Evolutionary conservation across 1,140 invertebrate genomes (phyloP), one percentile per base, ranked within the genome.

Genomic region (Drosophila kanapiae): DNA sequence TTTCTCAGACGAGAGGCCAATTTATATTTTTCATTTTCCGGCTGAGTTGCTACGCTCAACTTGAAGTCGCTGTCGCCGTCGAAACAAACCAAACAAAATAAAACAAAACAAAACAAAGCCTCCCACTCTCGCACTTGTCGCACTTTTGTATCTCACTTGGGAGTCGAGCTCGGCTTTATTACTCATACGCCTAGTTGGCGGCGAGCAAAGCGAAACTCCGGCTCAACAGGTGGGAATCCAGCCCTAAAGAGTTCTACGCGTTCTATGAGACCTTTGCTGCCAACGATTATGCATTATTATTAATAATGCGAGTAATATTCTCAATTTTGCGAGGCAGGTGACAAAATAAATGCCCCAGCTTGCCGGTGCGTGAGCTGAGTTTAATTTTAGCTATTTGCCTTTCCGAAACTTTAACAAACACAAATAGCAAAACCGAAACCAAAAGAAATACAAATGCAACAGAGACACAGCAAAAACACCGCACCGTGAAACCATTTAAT

Each of bases 11-110:
- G 64, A 58, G 75, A 64, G 75, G 78, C 87, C 90, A 91, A 91
- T 91, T 91, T 91, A 91, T 91, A 91, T 91, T 91, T 91, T 91
- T 91, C 85, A 91, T 91, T 91, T 91, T 91, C 85, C 90, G 86
- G 85, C 84, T 91, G 90, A 91, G 90, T 91, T 91, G 75, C 74
- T 83, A 64, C 80, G 77, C 70, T 86, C 63, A 81, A 86, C 70
- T 78, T 72, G 47, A 65, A 81, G 78, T 48, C 62, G 64, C 64
- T 61, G 67, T 58, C 71, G 57, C 58, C 69, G 69, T 78, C 49
- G 75, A 71, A 77, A 72, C 85, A 88, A 82, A 87, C 77, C 35
- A 56, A 87, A 80, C 74, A 86, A 78, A 83, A 80, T 67, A 61
- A 69, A 33, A 33, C 8, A 49, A 57, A 58, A 62, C 51, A 67